phyloP scores from a whole-genome alignment of 2,888 invertebrate genomes.

The Alloplasta piceator region DNA sequence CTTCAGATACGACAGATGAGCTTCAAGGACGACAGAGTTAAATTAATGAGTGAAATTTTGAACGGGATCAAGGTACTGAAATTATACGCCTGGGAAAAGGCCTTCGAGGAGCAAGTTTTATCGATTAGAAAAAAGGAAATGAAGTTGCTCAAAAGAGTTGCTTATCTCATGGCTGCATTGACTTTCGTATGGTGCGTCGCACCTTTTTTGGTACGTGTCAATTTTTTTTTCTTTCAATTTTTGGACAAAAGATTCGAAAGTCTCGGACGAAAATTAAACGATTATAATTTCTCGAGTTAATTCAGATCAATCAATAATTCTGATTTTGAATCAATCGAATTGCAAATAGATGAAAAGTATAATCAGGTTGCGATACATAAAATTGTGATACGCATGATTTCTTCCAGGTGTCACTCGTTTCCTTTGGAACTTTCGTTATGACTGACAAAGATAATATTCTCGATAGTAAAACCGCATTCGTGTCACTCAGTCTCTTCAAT shows the following conservation, averaged over 20 bases:
- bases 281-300: conserved; percentile 35
- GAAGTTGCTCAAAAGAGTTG: conserved; percentile 92
- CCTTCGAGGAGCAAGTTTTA: conserved; percentile 94
- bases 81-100: conserved; percentile 97
- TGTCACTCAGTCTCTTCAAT: conserved; percentile 98
- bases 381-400: too few relatives aligned
- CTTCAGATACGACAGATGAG: conserved; percentile 96
- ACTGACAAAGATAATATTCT: conserved; percentile 92
- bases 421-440: conserved; percentile 95
- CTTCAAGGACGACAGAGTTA: conserved; percentile 96
- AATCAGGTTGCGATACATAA: too few relatives aligned
- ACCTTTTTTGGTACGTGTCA: conserved; percentile 93
- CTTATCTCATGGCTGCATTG: conserved; percentile 94
- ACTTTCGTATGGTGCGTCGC: conserved; percentile 98
- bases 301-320: too few relatives aligned
- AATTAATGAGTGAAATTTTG: conserved; percentile 96
- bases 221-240: conserved; percentile 23
- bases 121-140: conserved; percentile 95
- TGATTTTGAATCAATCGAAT: too few relatives aligned
- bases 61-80: conserved; percentile 97
- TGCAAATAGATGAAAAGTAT: too few relatives aligned
- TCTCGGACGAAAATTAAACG: too few relatives aligned
- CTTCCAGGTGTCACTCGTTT: conserved; percentile 91
- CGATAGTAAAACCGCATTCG: conserved; percentile 96
- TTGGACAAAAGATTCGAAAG: too few relatives aligned